Percentiles rank a stretch among this genome's conserved stretches.
These are phyloP conservation scores for Geococcyx californianus DNA, from an alignment of 2,113 vertebrate genomes.

Conservation along the genomic window DNA sequence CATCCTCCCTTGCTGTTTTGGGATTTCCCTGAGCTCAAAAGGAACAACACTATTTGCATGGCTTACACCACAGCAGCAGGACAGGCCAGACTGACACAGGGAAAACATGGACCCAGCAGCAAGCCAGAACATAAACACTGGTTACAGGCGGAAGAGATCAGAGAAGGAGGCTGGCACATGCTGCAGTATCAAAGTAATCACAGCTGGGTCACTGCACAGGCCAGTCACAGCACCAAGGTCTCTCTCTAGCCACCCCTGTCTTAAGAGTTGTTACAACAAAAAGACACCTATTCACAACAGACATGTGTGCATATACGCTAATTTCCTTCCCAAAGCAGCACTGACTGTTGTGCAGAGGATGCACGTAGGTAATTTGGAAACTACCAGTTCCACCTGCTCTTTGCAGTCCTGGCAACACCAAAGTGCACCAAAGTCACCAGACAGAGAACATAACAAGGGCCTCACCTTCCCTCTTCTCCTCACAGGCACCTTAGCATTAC, in stretches of 20 bases:
- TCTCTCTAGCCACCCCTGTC: too few relatives aligned
- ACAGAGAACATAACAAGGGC: not conserved
- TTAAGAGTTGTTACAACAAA: not conserved
- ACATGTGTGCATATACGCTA: fast-evolving
- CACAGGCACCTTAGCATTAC: not conserved
- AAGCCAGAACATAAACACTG: not conserved
- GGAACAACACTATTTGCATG: not conserved
- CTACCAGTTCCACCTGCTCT: not conserved
- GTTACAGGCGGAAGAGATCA: not conserved
- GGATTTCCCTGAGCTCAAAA: not conserved
- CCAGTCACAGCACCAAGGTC: not conserved
- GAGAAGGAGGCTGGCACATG: not conserved
- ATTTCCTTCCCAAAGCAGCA: not conserved
- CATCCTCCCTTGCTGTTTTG: not conserved
- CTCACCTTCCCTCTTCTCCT: not conserved
- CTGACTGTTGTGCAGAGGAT: fast-evolving
- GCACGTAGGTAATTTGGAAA: not conserved
- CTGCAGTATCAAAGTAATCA: not conserved
- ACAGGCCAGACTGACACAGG: too few relatives aligned
- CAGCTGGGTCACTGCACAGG: not conserved
- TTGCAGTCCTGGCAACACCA: not conserved
- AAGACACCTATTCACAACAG: not conserved
- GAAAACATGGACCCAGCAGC: too few relatives aligned
- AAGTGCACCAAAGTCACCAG: fast-evolving
- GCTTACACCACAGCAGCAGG: fast-evolving